phyloP scores from a whole-genome alignment of 2,113 vertebrate species.

The Eulemur macaco region DNA sequence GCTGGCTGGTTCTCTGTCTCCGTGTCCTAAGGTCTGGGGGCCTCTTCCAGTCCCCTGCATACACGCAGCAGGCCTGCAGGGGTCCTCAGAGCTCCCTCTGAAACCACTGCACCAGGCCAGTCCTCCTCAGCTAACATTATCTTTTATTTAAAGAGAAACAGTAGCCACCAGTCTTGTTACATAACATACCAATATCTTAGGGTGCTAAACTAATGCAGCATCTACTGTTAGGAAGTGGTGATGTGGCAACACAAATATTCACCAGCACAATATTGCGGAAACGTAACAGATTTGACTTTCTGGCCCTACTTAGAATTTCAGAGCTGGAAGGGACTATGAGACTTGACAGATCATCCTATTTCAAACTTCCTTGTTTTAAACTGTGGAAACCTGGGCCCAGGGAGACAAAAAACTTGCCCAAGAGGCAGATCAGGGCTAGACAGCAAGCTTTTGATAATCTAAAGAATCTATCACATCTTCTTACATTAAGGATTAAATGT shows the following conservation, averaged over 20 bases:
- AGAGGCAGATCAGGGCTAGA: conserved; percentile 10
- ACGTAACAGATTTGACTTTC: conserved; percentile 47
- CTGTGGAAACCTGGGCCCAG: not conserved
- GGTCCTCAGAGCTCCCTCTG: conserved; percentile 70
- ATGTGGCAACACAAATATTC: conserved; percentile 36
- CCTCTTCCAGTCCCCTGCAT: conserved; percentile 12
- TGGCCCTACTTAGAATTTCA: conserved; percentile 1
- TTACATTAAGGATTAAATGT: conserved; percentile 30
- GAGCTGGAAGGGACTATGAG: not conserved
- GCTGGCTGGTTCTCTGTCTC: not conserved
- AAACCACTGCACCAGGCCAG: not conserved
- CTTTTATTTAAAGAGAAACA: conserved; percentile 78
- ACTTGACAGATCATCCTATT: not conserved
- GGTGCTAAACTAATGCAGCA: conserved; percentile 50
- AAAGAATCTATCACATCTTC: not conserved
- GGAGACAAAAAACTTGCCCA: conserved; percentile 25
- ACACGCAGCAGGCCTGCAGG: conserved; percentile 62
- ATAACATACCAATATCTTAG: conserved; percentile 58
- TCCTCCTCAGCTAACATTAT: conserved; percentile 54
- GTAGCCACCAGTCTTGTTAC: conserved; percentile 71
- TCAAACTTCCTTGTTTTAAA: conserved; percentile 19
- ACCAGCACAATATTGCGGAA: conserved; percentile 30
- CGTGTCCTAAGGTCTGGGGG: not conserved
- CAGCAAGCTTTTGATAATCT: conserved; percentile 8
- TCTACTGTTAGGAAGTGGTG: not conserved